Base-by-base conservation (phyloP, 1,140 invertebrate genomes). In the Aphidius ervi region DNA sequence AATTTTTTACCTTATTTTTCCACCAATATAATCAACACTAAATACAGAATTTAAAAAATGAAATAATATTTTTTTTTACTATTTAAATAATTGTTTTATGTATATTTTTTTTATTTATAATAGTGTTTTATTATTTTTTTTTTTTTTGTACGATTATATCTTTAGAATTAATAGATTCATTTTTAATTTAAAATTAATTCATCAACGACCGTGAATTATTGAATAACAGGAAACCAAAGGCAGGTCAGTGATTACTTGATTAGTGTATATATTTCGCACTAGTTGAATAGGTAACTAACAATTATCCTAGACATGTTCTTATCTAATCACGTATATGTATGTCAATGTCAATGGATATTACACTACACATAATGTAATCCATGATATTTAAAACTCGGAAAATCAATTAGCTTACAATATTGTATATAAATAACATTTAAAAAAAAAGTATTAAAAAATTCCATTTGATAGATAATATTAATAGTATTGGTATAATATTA, bases 301-400 rank as follows among this genome's bases (percentile, higher is more conserved):
- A 54, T 54, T 54, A 9, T 39, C 52, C 23, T 31, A 31, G 23
- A 39, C 39, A 8, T 5, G 5, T 9, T 37, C 40, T 54, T 54
- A 54, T 54, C 52, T 54, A 54, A 54, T 54, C 52, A 40, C n/a
- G 23, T 31, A 31, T 31, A 54, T 16, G 52, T 39, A 39, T 54
- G 52, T 41, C 52, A 54, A 54, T 54, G 52, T 54, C 52, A 54
- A 9, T 16, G 20, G 42, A 9, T 9, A 54, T 54, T 54, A 54
- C 52, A 40, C 4, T n/a, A 20, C 10, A 16, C 16, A n/a, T 54
- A 54, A 54, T 54, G 9, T 31, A 54, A 37, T 54, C 6, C 2
- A 3, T 42, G 42, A 40, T 54, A 41, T 54, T 42, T 5, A n/a
- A 54, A 16, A 54, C 40, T 54, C n/a, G 40, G 52, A 41, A 40